These are phyloP conservation scores for Drosophila elegans DNA, from an alignment of 1,140 invertebrate genomes.

Conservation along the genomic window DNA sequence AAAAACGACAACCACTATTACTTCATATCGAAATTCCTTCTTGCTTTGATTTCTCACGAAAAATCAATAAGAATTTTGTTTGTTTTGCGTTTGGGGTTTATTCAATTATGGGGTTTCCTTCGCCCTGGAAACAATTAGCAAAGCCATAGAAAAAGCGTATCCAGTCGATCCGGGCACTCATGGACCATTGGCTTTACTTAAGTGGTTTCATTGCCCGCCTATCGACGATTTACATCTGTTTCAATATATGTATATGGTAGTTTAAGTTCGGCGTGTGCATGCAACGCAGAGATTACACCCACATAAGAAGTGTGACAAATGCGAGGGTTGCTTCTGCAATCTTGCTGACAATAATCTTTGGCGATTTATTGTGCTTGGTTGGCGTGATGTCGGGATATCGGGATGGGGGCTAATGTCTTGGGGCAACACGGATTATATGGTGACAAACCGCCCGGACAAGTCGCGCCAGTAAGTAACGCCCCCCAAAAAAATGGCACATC, in stretches of 20 bases:
- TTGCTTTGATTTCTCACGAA: slow-evolving; percentile 30
- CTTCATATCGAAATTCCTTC: slow-evolving; percentile 10
- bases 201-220: slow-evolving; percentile 50
- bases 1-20: neutral
- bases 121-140: slow-evolving; percentile 53
- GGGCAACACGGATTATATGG: slow-evolving; percentile 68
- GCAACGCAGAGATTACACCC: slow-evolving; percentile 54
- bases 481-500: slow-evolving; percentile 16
- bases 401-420: slow-evolving; percentile 61
- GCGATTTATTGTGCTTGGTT: slow-evolving; percentile 65
- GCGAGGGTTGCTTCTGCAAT: slow-evolving; percentile 63
- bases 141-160: slow-evolving; percentile 46
- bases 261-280: slow-evolving; percentile 29
- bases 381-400: slow-evolving; percentile 18
- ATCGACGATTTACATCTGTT: slow-evolving; percentile 77
- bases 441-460: slow-evolving; percentile 62
- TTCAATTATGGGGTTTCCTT: slow-evolving; percentile 56
- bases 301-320: slow-evolving; percentile 61
- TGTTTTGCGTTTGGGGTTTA: slow-evolving; percentile 12
- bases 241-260: slow-evolving; percentile 27
- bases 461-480: slow-evolving; percentile 44
- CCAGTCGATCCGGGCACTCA: slow-evolving; percentile 26
- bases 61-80: slow-evolving; percentile 31
- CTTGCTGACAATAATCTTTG: slow-evolving; percentile 76
- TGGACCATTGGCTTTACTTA: slow-evolving; percentile 46